Conservation (phyloP, 2,888 invertebrate species). For the Erebia ligea region DNA sequence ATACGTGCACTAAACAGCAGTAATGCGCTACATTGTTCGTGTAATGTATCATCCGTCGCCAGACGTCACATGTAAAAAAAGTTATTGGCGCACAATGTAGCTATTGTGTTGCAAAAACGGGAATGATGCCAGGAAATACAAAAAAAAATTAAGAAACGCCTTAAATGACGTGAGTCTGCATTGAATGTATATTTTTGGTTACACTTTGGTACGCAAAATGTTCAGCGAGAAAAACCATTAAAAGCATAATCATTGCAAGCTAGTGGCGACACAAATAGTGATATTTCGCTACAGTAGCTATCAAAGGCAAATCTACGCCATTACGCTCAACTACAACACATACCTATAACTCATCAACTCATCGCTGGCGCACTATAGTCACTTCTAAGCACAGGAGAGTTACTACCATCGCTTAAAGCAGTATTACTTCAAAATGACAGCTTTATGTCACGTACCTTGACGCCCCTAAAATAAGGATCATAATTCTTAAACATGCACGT, state of each 20-base stretch:
- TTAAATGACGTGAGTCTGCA: slow-evolving; percentile 29
- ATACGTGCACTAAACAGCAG: slow-evolving; percentile 33
- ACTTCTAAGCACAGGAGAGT: no score
- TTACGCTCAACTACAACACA: no score
- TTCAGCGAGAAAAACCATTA: slow-evolving; percentile 2
- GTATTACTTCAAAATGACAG: no score
- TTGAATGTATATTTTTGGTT: slow-evolving; percentile 27
- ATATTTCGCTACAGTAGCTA: not conserved
- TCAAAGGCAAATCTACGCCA: not conserved
- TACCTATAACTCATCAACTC: not conserved
- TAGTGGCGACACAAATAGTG: not conserved
- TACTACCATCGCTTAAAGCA: no score
- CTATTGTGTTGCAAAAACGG: slow-evolving; percentile 41
- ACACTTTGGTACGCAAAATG: not conserved
- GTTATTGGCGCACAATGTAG: slow-evolving; percentile 41
- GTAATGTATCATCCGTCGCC: slow-evolving; percentile 35
- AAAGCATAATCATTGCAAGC: slow-evolving; percentile 6
- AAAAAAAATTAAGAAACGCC: slow-evolving; percentile 35
- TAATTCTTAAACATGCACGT: no score
- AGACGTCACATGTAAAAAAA: slow-evolving; percentile 37
- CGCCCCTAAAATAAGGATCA: no score
- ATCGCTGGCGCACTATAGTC: no score
- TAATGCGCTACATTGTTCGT: slow-evolving; percentile 34
- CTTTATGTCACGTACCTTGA: no score
- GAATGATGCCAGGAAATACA: slow-evolving; percentile 38